Evolutionary conservation across 2,888 invertebrate genomes (phyloP), one percentile per base, ranked within the genome.

Genomic region (Tenthredo scrophulariae): DNA sequence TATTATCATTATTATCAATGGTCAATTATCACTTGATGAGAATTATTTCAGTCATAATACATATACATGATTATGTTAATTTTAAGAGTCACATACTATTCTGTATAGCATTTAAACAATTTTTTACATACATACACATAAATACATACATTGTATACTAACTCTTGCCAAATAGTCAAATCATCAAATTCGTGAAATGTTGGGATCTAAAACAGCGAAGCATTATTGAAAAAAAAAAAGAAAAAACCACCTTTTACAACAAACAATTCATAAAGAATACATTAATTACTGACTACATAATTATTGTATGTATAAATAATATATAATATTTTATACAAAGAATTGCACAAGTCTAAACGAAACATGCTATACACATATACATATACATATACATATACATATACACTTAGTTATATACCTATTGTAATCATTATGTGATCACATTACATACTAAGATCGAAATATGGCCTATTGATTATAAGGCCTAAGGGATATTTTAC

Each of bases 401-500:
- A 37, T 75, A 46, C n/a, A 18, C 22, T 29, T 70, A 46, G 26
- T 33, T 10, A 46, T 50, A 29, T 26, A 50, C 54, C n/a, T 29
- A 77, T 54, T 18, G 29, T 54, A 26, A 77, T 77, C 46, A 75
- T 75, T n/a, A 6, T 46, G 26, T 37, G 37, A 37, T 37, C 7
- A 37, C 37, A 37, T 70, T 70, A 70, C 70, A 84, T 62, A 62
- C 26, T 26, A 86, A 77, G 84, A 84, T 85, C 75, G 86, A 74
- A 86, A 86, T 83, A 79, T 85, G 89, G 90, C 90, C 91, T 90
- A 90, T 54, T 33, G 54, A 75, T 83, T 37, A 85, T 82, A 84
- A 65, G 88, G 88, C 89, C 89, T 88, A 88, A 85, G 86, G 87
- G 87, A 91, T 92, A 91, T 92, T 91, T 91, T 92, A 92, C 90